A percentile compares a stretch with the other conserved stretches of the same genome.
Evolutionary conservation across 2,797 vertebrate species (phyloP).

Genomic region (Mormyrops attenuatus): DNA sequence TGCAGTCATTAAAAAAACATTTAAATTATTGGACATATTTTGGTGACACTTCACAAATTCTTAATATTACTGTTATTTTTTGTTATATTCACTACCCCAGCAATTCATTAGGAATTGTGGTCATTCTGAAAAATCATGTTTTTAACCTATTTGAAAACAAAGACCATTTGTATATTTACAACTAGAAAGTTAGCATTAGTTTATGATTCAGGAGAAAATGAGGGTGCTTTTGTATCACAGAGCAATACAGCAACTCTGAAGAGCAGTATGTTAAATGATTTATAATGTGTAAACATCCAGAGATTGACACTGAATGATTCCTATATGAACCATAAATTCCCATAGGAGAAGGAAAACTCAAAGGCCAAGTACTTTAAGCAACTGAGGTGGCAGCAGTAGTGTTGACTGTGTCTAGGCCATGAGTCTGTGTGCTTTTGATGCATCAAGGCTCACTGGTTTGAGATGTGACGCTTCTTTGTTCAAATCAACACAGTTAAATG

Average conservation of each 20-base stretch:
- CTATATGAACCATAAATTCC: not conserved
- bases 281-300: not conserved
- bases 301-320: not conserved
- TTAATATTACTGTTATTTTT: not conserved
- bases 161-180: not conserved
- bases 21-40: not conserved
- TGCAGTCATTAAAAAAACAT: not conserved
- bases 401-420: not conserved
- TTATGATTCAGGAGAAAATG: not conserved
- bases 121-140: not conserved
- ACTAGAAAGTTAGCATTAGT: not conserved
- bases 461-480: not conserved
- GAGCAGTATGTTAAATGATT: not conserved
- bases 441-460: not conserved
- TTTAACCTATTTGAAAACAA: not conserved
- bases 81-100: not conserved
- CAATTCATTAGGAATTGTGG: not conserved
- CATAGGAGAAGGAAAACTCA: not conserved
- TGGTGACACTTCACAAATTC: not conserved
- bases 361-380: not conserved
- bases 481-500: not conserved
- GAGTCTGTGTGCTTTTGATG: not conserved
- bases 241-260: not conserved
- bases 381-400: not conserved
- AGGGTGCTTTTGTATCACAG: not conserved